These are phyloP conservation scores for Eunapius fragilis DNA, from an alignment of 37 sponge, comb jelly and placozoan genomes.

Conservation along the genomic window DNA sequence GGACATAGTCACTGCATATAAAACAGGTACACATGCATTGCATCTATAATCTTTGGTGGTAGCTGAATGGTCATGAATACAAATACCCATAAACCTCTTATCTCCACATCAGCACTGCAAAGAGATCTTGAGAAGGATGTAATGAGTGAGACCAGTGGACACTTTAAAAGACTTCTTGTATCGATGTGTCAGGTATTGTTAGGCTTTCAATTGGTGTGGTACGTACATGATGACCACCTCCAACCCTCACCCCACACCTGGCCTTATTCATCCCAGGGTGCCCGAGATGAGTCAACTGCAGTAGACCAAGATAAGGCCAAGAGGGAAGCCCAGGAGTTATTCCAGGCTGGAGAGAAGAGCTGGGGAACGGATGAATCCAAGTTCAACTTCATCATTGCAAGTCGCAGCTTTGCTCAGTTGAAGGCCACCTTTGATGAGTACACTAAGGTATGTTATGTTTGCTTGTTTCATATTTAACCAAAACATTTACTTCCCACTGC, in stretches of 20 bases:
- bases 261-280: conserved; percentile 70
- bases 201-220: no score
- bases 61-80: background rate
- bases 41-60: background rate
- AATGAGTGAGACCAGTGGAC: conserved; percentile 96
- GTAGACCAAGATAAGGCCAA: conserved; percentile 89
- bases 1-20: background rate
- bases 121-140: conserved; percentile 95
- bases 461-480: background rate
- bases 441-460: conserved; percentile 38
- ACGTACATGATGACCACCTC: background rate
- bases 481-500: background rate
- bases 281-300: conserved; percentile 76
- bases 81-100: background rate
- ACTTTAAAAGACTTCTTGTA: conserved; percentile 92
- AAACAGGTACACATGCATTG: background rate
- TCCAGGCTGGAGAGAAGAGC: conserved; percentile 92
- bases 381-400: conserved; percentile 91
- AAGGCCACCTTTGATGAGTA: conserved; percentile 92
- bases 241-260: no score
- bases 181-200: conserved; percentile 96
- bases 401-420: conserved; percentile 88
- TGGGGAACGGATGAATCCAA: conserved; percentile 98
- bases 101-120: conserved; percentile 30
- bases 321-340: conserved; percentile 89